Evolutionary conservation across 2,888 invertebrate species (phyloP), one percentile per base, ranked within the genome.

Genomic region (Cylloceria caligata): DNA sequence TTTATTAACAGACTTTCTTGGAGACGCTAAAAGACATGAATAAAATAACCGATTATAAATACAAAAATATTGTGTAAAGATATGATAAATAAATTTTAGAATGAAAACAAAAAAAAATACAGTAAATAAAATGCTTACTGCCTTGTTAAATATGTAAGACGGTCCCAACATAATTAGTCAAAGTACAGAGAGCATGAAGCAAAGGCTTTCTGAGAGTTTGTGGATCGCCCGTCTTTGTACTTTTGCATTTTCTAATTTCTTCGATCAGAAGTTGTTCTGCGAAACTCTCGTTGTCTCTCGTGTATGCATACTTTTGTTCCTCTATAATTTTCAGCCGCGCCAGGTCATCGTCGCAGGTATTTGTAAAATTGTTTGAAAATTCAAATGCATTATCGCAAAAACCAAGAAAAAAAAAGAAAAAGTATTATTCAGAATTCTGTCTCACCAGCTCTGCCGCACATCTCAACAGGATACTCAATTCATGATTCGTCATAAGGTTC

Each of bases 401-500:
- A 60, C 55, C 3, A 60, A 21, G 16, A 30, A 7, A 36, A 36
- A 60, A 16, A 36, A 19, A n/a, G n/a, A n/a, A n/a, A n/a, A n/a
- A n/a, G n/a, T n/a, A n/a, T n/a, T n/a, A n/a, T n/a, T n/a, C n/a
- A n/a, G n/a, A n/a, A n/a, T n/a, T n/a, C n/a, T n/a, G n/a, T n/a
- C n/a, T n/a, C n/a, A n/a, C 60, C 36, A 36, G 60, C 36, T 60
- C 60, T 34, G 0, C 36, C 36, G 60, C 36, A 11, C 9, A 60
- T 36, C 11, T 60, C 30, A 36, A 60, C 36, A 60, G 60, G 36
- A 27, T 60, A 60, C 60, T 36, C 60, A 30, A 27, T 30, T 34
- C 57, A 57, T 3, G 57, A 34, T 27, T 57, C 34, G 34, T 57
- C 57, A 16, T 24, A 57, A 57, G 13, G 1, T 0, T 57, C 34